These are phyloP conservation scores for Pseudococcus longispinus DNA, from an alignment of 2,888 invertebrate species.

Conservation along the genomic window DNA sequence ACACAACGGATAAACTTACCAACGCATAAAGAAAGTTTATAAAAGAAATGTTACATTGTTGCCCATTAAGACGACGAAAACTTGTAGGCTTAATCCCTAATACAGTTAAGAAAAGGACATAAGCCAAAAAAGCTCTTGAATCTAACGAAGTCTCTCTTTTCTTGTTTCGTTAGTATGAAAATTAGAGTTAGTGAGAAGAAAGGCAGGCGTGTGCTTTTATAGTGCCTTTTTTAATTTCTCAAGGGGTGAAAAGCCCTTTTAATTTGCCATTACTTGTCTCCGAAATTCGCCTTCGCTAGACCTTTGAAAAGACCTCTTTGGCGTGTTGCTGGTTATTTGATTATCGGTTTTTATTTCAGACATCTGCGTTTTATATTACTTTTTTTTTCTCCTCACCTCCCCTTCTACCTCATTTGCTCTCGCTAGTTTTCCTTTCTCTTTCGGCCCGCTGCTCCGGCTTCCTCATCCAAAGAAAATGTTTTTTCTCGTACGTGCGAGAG, in stretches of 20 bases:
- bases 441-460: neutral
- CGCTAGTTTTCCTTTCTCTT: neutral
- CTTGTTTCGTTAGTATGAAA: constrained; percentile 37
- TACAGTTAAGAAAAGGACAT: constrained; percentile 31
- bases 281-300: constrained; percentile 40
- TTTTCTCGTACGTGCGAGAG: constrained; percentile 29
- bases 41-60: constrained; percentile 47
- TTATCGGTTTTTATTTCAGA: constrained; percentile 54
- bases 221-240: constrained; percentile 47
- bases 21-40: constrained; percentile 46
- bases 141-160: constrained; percentile 43
- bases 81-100: constrained; percentile 36
- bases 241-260: constrained; percentile 50
- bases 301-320: constrained; percentile 48
- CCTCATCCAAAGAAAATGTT: neutral
- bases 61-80: constrained; percentile 25
- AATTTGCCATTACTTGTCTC: constrained; percentile 53
- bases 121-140: constrained; percentile 46
- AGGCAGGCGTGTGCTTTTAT: constrained; percentile 37
- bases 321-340: constrained; percentile 53
- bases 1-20: constrained; percentile 26
- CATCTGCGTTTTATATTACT: constrained; percentile 51
- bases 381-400: neutral
- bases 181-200: constrained; percentile 43
- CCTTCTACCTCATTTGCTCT: neutral